Base-by-base conservation (phyloP, 2,113 vertebrate genomes). In the Lampris incognitus region DNA sequence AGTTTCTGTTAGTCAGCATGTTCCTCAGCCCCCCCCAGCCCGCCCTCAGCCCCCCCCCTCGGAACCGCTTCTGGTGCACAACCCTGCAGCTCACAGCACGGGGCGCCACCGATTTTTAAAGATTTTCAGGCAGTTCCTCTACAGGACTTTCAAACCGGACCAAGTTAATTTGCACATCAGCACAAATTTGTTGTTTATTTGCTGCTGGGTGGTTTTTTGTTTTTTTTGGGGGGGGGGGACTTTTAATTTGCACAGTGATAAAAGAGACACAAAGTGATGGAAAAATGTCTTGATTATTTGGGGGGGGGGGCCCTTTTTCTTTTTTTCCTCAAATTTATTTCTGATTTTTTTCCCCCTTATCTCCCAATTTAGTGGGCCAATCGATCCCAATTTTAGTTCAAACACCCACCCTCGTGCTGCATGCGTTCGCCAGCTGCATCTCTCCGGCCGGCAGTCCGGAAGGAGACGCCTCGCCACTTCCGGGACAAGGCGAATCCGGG, bases 11-110 rank as follows among this genome's bases (percentile, higher is more conserved):
- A 24, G 24, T 24, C 24, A 24, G 24, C 60, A 64, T 69, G 66
- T 84, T 82, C 63, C 74, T 49, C 49, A 42, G 66, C 66, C 39
- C 68, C 52, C 42, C 61, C 7, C 65, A 66, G 51, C 66, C 82
- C 78, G 74, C 81, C 84, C 84, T 86, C 85, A 78, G 78, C 37
- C 67, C 65, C 38, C 48, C 66, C 52, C 72, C 50, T 6, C 42
- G 2, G 24, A 24, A 24, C 52, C 57, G 68, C 62, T 67, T 84
- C 85, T 87, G 73, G 86, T 86, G 79, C 77, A 70, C 77, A 79
- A 81, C 79, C 78, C 77, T 77, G 76, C 69, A 76, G 71, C 59
- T 41, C 56, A 58, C 59, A 82, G 72, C 42, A 51, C 58, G 58
- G 24, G 24, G 51, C 24, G 24, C 24, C 24, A 24, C 24, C 24